Conservation (phyloP, 1,140 invertebrate genomes). For the Scaptomyza pallida region DNA sequence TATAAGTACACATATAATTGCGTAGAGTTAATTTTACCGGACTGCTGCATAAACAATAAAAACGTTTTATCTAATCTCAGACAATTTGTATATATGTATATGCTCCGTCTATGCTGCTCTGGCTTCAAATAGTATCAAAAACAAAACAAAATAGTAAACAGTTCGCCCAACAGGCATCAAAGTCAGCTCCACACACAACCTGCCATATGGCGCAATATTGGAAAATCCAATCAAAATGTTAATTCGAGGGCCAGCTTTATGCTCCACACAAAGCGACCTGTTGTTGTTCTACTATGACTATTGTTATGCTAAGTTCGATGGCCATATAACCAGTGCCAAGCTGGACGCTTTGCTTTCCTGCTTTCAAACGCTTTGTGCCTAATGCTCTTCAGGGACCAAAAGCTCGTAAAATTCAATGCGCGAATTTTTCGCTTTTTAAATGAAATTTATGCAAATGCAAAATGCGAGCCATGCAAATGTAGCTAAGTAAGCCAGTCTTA, state of each 20-base stretch:
- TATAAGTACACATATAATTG: neutral
- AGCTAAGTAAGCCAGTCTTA: neutral
- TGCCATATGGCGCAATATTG: conserved; percentile 79
- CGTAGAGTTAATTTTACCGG: neutral
- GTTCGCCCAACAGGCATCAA: conserved; percentile 17
- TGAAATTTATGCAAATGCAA: conserved; percentile 48
- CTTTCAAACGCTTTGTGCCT: conserved; percentile 6
- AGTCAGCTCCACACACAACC: conserved; percentile 34
- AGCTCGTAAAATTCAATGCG: conserved; percentile 5
- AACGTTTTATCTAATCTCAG: conserved; percentile 38
- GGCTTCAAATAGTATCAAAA: conserved; percentile 4
- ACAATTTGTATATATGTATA: conserved; percentile 10
- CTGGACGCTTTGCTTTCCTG: conserved; percentile 11
- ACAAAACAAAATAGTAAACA: conserved; percentile 24
- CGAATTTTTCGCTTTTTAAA: conserved; percentile 31
- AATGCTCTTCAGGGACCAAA: neutral
- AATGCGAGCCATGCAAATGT: conserved; percentile 34
- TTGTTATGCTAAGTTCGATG: conserved; percentile 52
- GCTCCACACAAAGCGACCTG: conserved; percentile 33
- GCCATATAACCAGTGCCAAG: conserved; percentile 1
- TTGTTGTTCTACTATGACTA: conserved; percentile 2
- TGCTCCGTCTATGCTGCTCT: neutral
- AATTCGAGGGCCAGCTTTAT: conserved; percentile 56
- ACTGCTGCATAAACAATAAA: conserved; percentile 19
- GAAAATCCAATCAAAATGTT: conserved; percentile 83